Evolutionary conservation across 2,797 vertebrate genomes (phyloP).

Genomic region (Avahi laniger): DNA sequence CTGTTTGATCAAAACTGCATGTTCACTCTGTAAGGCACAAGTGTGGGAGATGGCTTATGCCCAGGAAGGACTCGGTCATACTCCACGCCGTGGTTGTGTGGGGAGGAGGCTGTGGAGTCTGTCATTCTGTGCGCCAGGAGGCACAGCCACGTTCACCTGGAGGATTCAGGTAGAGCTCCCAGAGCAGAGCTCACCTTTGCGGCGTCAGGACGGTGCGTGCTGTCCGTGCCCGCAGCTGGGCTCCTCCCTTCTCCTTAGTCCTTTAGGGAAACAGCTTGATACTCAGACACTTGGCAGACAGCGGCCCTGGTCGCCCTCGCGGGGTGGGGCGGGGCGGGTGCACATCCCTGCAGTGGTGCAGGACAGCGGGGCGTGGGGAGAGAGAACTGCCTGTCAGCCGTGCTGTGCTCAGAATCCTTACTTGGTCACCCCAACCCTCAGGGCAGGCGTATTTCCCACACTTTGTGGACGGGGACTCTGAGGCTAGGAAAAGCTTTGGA

Average conservation of each 20-base stretch:
- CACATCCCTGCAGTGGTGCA: too few species aligned
- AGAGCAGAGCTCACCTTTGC: neutral
- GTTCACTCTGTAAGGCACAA: too few species aligned
- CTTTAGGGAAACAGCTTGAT: rapidly evolving
- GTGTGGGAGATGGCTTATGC: neutral
- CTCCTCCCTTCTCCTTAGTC: neutral
- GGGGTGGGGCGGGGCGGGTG: rapidly evolving
- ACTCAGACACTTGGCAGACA: neutral
- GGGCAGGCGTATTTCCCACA: rapidly evolving
- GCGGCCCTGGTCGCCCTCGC: too few species aligned
- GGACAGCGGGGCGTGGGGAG: neutral
- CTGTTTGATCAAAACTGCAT: neutral
- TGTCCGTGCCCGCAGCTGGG: neutral
- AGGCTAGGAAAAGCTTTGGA: neutral
- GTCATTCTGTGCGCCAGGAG: rapidly evolving
- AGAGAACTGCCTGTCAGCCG: neutral
- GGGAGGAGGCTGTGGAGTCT: neutral
- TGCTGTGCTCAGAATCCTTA: neutral
- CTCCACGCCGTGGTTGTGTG: rapidly evolving
- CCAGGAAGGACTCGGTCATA: neutral
- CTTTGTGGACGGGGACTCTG: too few species aligned
- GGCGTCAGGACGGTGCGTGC: neutral
- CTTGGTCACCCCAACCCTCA: rapidly evolving
- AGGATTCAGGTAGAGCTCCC: neutral
- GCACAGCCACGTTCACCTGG: rapidly evolving